Conservation (phyloP, 2,888 invertebrate species). For the Candidula unifasciata region DNA sequence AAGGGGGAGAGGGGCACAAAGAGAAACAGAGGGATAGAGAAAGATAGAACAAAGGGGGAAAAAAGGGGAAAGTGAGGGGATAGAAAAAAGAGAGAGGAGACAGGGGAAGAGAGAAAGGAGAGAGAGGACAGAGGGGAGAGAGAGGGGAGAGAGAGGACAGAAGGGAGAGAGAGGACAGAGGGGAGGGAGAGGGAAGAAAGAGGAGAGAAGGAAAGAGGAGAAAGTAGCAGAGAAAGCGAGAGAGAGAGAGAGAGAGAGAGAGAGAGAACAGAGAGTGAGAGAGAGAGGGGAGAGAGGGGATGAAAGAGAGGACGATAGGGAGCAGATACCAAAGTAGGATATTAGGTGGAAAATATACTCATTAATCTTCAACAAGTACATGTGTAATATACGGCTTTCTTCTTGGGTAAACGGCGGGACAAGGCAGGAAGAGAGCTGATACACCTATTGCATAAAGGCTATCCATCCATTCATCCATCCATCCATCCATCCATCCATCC, state of each 20-base stretch:
- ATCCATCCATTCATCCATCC: too few species aligned
- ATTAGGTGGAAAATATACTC: background rate
- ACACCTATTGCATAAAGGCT: too few species aligned
- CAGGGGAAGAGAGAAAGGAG: background rate
- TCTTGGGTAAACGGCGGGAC: too few species aligned
- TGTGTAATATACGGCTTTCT: too few species aligned
- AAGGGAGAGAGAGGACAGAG: background rate
- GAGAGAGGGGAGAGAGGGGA: background rate
- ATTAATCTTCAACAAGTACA: too few species aligned
- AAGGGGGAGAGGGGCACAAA: too few species aligned
- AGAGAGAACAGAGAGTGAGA: background rate
- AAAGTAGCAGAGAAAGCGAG: background rate
- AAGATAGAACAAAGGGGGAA: conserved; percentile 38
- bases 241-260: background rate
- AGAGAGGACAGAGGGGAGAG: background rate
- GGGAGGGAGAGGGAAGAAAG: background rate
- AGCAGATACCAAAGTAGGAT: background rate
- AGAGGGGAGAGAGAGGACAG: background rate
- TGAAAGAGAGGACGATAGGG: background rate
- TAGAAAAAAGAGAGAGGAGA: conserved; percentile 31
- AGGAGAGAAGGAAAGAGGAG: background rate
- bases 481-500: too few species aligned
- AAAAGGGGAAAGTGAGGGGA: conserved; percentile 37
- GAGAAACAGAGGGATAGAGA: background rate
- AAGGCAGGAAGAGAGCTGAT: too few species aligned